A percentile compares a stretch with the other conserved stretches of the same genome.
Evolutionary conservation across 2,113 vertebrate genomes (phyloP).

Genomic region (Dinomys branickii): DNA sequence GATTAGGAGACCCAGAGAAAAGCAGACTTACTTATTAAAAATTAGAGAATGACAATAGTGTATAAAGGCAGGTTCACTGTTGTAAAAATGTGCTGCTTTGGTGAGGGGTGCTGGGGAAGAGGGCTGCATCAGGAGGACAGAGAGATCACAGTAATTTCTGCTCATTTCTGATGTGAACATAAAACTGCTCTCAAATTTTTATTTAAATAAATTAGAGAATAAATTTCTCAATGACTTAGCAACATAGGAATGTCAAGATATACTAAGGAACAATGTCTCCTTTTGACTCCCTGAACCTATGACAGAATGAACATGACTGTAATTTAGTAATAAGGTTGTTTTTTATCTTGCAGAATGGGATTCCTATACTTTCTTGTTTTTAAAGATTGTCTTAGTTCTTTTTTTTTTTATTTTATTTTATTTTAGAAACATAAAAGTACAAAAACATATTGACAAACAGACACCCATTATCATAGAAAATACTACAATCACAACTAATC

Average conservation of each 20-base stretch:
- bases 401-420: too few relatives aligned
- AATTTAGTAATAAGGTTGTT: neutral
- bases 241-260: neutral
- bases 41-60: neutral
- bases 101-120: neutral
- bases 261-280: neutral
- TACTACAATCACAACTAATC: too few relatives aligned
- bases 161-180: neutral
- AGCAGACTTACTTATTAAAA: constrained; percentile 17
- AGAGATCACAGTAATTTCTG: neutral
- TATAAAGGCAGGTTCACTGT: neutral
- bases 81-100: neutral
- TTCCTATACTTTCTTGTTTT: neutral
- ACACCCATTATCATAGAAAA: too few relatives aligned
- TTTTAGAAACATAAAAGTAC: too few relatives aligned
- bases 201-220: neutral
- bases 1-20: neutral
- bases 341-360: neutral
- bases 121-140: neutral
- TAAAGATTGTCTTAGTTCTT: neutral
- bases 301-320: neutral
- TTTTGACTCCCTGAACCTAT: neutral
- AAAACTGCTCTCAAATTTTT: neutral
- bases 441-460: too few relatives aligned
- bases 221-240: neutral